Evolutionary conservation across 1,140 invertebrate species (phyloP).

Genomic region (Vanessa tameamea): DNA sequence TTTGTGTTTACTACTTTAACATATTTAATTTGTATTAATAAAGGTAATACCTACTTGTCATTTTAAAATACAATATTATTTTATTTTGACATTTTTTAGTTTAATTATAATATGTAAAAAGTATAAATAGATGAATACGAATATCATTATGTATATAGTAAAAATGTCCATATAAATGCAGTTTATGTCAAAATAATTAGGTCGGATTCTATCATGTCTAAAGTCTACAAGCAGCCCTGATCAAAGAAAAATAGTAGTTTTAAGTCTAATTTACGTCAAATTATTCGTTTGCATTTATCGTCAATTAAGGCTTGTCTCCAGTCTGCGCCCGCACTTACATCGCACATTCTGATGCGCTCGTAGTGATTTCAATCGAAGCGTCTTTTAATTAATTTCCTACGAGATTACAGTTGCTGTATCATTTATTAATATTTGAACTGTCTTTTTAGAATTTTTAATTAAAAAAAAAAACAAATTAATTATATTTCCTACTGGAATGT

Average conservation of each 20-base stretch:
- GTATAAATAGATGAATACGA: too few species aligned
- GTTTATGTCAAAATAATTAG: neutral
- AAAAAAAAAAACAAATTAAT: constrained; percentile 41
- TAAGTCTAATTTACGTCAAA: neutral
- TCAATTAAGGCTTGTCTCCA: constrained; percentile 3
- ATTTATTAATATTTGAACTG: constrained; percentile 56
- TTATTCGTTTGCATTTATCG: neutral
- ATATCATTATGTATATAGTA: too few species aligned
- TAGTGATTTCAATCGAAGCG: constrained; percentile 68
- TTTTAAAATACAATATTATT: too few species aligned
- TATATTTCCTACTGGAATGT: constrained; percentile 2
- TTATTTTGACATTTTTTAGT: too few species aligned
- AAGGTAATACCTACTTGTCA: too few species aligned
- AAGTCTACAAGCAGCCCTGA: neutral
- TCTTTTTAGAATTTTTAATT: constrained; percentile 47
- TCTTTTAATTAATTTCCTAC: constrained; percentile 76
- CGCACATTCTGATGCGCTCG: constrained; percentile 57
- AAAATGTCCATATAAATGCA: too few species aligned
- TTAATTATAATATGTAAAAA: too few species aligned
- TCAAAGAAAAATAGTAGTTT: neutral
- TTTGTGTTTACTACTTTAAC: too few species aligned
- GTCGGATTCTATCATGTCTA: neutral
- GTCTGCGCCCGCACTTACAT: constrained; percentile 27
- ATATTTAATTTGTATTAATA: too few species aligned
- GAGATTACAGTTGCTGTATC: constrained; percentile 61